These are phyloP conservation scores for Xiphophorus couchianus DNA, from an alignment of 2,113 vertebrate species.

Conservation along the genomic window DNA sequence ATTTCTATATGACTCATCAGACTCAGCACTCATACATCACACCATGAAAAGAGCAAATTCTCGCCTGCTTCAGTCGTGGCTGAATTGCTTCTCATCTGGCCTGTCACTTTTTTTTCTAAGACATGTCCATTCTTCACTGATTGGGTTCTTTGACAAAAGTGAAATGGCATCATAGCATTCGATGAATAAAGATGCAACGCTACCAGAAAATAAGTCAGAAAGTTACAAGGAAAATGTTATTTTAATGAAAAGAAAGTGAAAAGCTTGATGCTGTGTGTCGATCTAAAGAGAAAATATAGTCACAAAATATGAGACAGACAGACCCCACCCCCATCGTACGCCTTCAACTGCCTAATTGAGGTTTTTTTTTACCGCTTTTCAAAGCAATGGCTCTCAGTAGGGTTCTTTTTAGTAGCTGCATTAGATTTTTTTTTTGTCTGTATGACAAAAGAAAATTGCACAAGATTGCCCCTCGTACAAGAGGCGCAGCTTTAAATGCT, in stretches of 20 bases:
- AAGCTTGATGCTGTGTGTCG: constrained; percentile 27
- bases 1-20: constrained; percentile 72
- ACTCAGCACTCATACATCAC: constrained; percentile 57
- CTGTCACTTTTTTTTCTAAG: constrained; percentile 15
- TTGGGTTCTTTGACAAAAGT: constrained; percentile 39
- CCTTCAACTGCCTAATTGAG: constrained; percentile 35
- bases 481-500: constrained; percentile 18
- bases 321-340: not conserved
- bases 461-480: constrained; percentile 44
- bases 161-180: not conserved
- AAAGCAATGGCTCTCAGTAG: constrained; percentile 39
- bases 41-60: constrained; percentile 52
- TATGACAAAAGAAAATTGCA: constrained; percentile 53
- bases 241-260: constrained; percentile 11
- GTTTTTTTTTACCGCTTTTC: constrained; percentile 28
- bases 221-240: too few species aligned
- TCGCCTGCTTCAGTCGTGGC: constrained; percentile 56
- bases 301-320: constrained; percentile 28
- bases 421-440: constrained; percentile 23
- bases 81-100: constrained; percentile 56
- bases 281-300: constrained; percentile 28
- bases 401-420: constrained; percentile 42
- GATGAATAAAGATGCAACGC: too few species aligned
- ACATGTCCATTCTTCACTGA: constrained; percentile 45
- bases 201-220: too few species aligned